Evolutionary conservation across 2,797 vertebrate species (phyloP), one percentile per base, ranked within the genome.

Genomic region (Columba guinea): DNA sequence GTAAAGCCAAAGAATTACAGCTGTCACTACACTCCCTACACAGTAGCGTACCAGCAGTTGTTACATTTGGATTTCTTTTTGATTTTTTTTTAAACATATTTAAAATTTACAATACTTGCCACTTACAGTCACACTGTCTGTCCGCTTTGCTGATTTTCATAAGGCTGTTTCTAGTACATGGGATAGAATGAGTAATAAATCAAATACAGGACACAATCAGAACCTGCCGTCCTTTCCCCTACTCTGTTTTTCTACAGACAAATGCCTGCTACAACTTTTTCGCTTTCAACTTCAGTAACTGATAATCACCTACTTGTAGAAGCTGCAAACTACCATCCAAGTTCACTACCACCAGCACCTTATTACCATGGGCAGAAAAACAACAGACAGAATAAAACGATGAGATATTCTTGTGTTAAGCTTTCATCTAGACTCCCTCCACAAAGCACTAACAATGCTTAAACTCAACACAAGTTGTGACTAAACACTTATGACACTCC

Each of bases 341-440:
- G 22, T n/a, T 91, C 69, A 65, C 27, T 52, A 52, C 13, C 41
- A 84, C 7, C 48, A 75, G 35, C 20, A 87, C 19, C n/a, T 91
- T 58, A 75, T 52, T 77, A 83, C 18, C 51, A 94, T 32, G 14
- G 37, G 28, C 53, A 91, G 34, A 39, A 89, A 88, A 83, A 12
- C 58, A 88, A 55, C 5, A 1, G 28, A 13, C 14, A 82, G 35
- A 90, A 79, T 6, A 48, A 82, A 94, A 56, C 1, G 6, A 34
- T 10, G 8, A 48, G 74, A 20, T 11, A 58, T 26, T 11, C 15
- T 63, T 6, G 30, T 28, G 48, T 27, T n/a, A 34, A 76, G 35
- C n/a, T 79, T 79, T 76, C 41, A 70, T 28, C 16, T 18, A 52
- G 20, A 62, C 13, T 79, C 18, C 52, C 20, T 89, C 55, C 55